These are phyloP conservation scores for Saimiri boliviensis DNA, from an alignment of 2,113 vertebrate genomes.

Conservation along the genomic window DNA sequence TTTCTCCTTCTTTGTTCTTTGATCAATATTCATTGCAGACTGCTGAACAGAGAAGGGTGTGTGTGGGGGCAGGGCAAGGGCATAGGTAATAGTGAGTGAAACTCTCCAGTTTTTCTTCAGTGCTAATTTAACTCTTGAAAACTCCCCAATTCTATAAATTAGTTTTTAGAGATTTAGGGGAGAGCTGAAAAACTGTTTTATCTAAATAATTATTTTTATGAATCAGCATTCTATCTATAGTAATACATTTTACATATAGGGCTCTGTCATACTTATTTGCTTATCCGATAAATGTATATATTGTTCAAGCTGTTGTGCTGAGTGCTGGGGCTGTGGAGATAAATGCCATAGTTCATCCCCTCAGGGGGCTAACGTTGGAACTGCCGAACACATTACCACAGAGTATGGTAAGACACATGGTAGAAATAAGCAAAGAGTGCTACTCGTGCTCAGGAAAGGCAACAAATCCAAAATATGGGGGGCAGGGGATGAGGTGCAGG, in stretches of 20 bases:
- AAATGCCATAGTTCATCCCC: not conserved
- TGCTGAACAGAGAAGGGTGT: not conserved
- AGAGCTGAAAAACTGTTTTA: not conserved
- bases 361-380: not conserved
- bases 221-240: not conserved
- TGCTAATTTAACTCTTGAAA: slow-evolving; percentile 18
- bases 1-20: not conserved
- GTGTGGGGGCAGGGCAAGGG: not conserved
- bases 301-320: not conserved
- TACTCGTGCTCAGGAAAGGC: not conserved
- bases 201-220: slow-evolving; percentile 5
- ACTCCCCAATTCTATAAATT: not conserved
- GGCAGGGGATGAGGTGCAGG: not conserved
- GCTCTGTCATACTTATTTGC: not conserved
- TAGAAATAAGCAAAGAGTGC: not conserved
- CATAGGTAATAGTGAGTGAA: not conserved
- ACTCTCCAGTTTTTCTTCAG: not conserved
- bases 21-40: not conserved
- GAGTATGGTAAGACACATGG: not conserved
- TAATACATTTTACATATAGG: slow-evolving; percentile 3
- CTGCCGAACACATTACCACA: not conserved
- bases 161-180: not conserved
- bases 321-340: not conserved
- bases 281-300: not conserved
- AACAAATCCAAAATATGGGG: not conserved